A percentile compares a stretch with the other conserved stretches of the same genome.
These are phyloP conservation scores for Elgaria multicarinata DNA, from an alignment of 2,113 vertebrate genomes.

Conservation along the genomic window DNA sequence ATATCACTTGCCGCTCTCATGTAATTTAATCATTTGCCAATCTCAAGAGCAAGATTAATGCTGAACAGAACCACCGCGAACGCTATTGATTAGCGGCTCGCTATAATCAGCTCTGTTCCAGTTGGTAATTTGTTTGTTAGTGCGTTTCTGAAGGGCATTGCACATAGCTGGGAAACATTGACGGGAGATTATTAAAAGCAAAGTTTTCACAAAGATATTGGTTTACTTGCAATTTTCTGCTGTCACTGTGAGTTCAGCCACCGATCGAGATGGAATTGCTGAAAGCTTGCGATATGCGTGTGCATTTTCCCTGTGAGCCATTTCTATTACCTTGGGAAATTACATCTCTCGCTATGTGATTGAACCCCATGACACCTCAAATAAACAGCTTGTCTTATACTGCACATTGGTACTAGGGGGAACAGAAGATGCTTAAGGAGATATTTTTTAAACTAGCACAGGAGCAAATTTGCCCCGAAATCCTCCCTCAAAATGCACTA, in stretches of 20 bases:
- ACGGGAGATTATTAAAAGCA: slow-evolving; percentile 21
- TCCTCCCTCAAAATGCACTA: neutral
- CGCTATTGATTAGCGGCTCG: slow-evolving; percentile 10
- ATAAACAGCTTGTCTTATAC: slow-evolving; percentile 11
- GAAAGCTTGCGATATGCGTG: neutral
- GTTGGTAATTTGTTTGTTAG: neutral
- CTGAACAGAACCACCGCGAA: slow-evolving; percentile 4
- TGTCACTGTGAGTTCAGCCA: neutral
- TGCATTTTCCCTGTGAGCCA: neutral
- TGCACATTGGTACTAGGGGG: neutral
- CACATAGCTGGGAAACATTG: neutral
- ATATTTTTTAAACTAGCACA: neutral
- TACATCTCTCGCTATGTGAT: slow-evolving; percentile 14
- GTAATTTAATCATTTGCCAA: neutral
- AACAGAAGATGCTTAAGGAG: neutral
- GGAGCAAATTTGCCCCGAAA: neutral
- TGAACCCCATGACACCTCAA: neutral
- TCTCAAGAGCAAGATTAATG: slow-evolving; percentile 14
- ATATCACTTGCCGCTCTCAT: neutral
- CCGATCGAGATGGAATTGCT: slow-evolving; percentile 22
- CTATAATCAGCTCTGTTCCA: neutral
- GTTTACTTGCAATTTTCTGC: neutral
- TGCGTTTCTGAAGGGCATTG: neutral
- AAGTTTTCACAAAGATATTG: slow-evolving; percentile 26
- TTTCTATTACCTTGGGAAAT: slow-evolving; percentile 29